These are phyloP conservation scores for Gonioctena quinquepunctata DNA, from an alignment of 1,140 invertebrate species.

Conservation along the genomic window DNA sequence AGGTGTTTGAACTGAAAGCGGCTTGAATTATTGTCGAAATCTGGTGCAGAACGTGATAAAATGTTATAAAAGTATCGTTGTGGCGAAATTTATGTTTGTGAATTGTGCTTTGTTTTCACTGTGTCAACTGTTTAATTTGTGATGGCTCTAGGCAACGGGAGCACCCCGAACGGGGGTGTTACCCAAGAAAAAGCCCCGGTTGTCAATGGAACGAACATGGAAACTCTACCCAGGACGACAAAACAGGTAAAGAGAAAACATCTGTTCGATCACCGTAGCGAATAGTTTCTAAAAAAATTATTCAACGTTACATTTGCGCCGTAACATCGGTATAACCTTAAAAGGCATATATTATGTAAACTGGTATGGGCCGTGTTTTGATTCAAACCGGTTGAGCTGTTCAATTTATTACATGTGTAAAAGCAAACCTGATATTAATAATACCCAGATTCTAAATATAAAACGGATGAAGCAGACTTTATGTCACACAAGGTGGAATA, in stretches of 20 bases:
- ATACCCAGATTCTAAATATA: not conserved
- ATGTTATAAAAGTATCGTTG: not conserved
- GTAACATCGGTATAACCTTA: conserved; percentile 11
- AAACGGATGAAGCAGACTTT: not conserved
- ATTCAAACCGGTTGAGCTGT: not conserved
- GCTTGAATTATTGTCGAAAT: conserved; percentile 8
- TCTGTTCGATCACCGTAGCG: not conserved
- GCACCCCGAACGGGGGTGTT: conserved; percentile 59
- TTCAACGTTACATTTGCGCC: not conserved
- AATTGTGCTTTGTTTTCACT: conserved; percentile 20
- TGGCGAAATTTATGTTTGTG: conserved; percentile 13
- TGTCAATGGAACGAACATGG: conserved; percentile 64
- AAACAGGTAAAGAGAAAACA: conserved; percentile 58
- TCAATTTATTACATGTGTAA: not conserved
- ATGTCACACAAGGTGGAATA: not conserved
- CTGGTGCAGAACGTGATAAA: conserved; percentile 12
- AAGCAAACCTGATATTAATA: not conserved
- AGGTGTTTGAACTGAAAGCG: conserved; percentile 15
- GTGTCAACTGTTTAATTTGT: conserved; percentile 22
- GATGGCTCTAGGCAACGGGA: conserved; percentile 55
- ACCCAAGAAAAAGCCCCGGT: conserved; percentile 64
- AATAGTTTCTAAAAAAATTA: not conserved
- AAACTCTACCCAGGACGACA: conserved; percentile 61
- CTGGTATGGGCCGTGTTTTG: conserved; percentile 3
- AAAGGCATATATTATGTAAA: conserved; percentile 19